phyloP scores from a whole-genome alignment of 2,113 vertebrate species.

The Salminus brasiliensis region DNA sequence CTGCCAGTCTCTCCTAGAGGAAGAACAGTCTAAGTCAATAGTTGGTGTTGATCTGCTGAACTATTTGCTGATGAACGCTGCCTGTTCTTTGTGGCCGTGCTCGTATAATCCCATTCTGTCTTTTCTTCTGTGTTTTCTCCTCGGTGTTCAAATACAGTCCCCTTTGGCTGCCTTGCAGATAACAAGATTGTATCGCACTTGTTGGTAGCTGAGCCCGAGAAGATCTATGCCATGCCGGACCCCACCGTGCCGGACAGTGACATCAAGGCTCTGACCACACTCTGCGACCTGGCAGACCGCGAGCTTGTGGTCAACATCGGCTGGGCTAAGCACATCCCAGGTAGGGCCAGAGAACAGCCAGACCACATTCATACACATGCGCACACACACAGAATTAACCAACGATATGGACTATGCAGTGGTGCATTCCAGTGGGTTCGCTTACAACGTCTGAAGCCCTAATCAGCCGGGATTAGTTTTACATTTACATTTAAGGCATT shows the following conservation, averaged over 20 bases:
- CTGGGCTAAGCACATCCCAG: slow-evolving; percentile 99
- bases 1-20: slow-evolving; percentile 5
- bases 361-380: neutral
- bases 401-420: too few species aligned
- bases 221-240: slow-evolving; percentile 99
- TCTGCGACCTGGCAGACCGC: slow-evolving; percentile 97
- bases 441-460: too few species aligned
- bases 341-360: slow-evolving; percentile 65
- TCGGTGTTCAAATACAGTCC: slow-evolving; percentile 82
- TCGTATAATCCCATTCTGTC: slow-evolving; percentile 67
- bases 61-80: slow-evolving; percentile 51
- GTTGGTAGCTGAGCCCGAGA: slow-evolving; percentile 98
- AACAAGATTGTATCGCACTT: slow-evolving; percentile 99
- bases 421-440: too few species aligned
- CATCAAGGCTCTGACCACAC: slow-evolving; percentile 98
- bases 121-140: slow-evolving; percentile 75
- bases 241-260: slow-evolving; percentile 98
- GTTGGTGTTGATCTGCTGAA: slow-evolving; percentile 45
- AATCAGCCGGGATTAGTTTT: too few species aligned
- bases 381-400: neutral
- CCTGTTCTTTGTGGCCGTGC: slow-evolving; percentile 49
- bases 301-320: slow-evolving; percentile 99
- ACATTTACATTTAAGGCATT: too few species aligned
- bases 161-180: slow-evolving; percentile 93
- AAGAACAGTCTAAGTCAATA: slow-evolving; percentile 31